Percentiles rank a stretch among this genome's conserved stretches.
Evolutionary conservation across 2,888 invertebrate genomes (phyloP).

Genomic region (Rhagonycha lutea): DNA sequence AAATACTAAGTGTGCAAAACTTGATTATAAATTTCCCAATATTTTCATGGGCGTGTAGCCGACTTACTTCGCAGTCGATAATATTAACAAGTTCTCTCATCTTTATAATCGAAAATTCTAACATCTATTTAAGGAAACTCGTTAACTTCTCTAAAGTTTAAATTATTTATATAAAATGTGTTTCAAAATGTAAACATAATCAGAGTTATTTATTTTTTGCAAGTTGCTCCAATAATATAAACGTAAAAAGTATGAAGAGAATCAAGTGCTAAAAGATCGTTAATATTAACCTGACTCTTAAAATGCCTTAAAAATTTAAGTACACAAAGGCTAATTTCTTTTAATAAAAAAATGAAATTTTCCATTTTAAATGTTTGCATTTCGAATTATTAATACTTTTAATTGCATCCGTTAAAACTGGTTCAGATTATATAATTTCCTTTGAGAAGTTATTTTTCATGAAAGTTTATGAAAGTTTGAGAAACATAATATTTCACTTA

Average conservation of each 20-base stretch:
- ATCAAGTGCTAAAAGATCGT: background rate
- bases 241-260: background rate
- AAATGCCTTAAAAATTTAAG: background rate
- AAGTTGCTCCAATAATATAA: background rate
- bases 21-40: background rate
- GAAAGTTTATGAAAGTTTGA: background rate
- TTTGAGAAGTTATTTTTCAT: background rate
- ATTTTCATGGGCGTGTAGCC: background rate
- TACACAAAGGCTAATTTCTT: background rate
- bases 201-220: background rate
- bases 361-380: background rate
- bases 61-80: background rate
- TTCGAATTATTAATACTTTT: background rate
- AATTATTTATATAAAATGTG: background rate
- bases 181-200: background rate
- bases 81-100: background rate
- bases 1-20: background rate
- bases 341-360: background rate
- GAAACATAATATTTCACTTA: constrained; percentile 57
- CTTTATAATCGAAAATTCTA: background rate
- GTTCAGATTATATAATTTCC: background rate
- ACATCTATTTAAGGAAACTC: background rate
- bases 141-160: background rate
- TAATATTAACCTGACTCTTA: background rate
- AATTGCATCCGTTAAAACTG: background rate